Evolutionary conservation across 2,797 vertebrate species (phyloP).

Genomic region (Xenops minutus): DNA sequence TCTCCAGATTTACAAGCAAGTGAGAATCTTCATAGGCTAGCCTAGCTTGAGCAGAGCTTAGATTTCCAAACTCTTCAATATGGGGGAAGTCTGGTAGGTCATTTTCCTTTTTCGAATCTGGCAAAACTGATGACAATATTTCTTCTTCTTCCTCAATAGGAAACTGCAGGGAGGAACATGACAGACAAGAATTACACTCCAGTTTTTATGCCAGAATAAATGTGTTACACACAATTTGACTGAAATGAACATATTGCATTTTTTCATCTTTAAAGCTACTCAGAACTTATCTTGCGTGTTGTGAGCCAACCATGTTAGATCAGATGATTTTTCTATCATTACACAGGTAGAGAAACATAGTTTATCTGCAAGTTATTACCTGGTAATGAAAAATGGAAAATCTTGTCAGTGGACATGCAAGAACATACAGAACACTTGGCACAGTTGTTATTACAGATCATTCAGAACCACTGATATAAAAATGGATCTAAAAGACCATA

Average conservation of each 20-base stretch:
- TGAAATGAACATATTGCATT: not conserved
- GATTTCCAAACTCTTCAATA: conserved; percentile 83
- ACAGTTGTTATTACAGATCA: not conserved
- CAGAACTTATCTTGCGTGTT: not conserved
- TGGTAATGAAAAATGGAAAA: not conserved
- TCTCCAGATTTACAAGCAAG: conserved; percentile 85
- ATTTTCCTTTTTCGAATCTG: conserved; percentile 85
- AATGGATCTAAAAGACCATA: not conserved
- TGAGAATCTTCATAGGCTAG: conserved; percentile 82
- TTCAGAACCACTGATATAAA: not conserved
- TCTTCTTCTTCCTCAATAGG: conserved; percentile 89
- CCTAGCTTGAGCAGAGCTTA: conserved; percentile 83
- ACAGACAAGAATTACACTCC: not conserved
- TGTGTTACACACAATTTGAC: not conserved
- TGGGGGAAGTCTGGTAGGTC: conserved; percentile 85
- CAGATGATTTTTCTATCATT: not conserved
- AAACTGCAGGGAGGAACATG: conserved; percentile 67
- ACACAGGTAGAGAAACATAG: not conserved
- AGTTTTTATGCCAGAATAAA: not conserved
- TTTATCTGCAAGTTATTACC: not conserved
- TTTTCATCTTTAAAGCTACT: not conserved
- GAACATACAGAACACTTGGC: not conserved
- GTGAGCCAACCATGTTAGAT: not conserved
- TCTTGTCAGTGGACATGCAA: not conserved
- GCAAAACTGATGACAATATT: conserved; percentile 87